Conservation (phyloP, 2,797 vertebrate genomes). For the Silurus aristotelis region DNA sequence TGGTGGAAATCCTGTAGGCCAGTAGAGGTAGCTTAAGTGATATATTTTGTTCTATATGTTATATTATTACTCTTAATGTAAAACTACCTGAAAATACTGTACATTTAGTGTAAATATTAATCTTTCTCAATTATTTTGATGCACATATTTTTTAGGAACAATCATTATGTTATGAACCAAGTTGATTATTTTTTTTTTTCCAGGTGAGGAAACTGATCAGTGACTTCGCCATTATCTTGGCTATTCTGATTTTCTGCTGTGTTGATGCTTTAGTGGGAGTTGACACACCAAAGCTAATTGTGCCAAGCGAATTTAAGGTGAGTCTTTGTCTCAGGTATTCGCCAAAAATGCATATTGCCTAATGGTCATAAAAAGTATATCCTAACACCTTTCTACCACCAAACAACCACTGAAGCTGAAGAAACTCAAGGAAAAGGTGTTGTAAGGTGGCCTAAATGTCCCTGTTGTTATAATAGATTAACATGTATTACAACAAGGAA, state of each 20-base stretch:
- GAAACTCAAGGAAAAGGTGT: not conserved
- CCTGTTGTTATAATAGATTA: not conserved
- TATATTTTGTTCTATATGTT: not conserved
- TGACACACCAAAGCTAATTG: constrained; percentile 94
- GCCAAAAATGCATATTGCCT: not conserved
- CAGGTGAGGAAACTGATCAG: constrained; percentile 97
- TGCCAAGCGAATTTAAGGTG: constrained; percentile 98
- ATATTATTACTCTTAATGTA: not conserved
- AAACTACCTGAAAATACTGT: not conserved
- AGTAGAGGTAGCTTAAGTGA: not conserved
- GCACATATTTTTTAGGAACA: not conserved
- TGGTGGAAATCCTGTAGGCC: not conserved
- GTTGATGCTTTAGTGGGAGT: constrained; percentile 92
- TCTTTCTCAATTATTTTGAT: not conserved
- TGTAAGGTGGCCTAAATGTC: not conserved
- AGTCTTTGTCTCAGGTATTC: constrained; percentile 18
- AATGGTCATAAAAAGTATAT: not conserved
- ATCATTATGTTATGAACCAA: not conserved
- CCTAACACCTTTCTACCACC: not conserved
- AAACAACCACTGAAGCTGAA: not conserved
- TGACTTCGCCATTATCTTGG: constrained; percentile 96
- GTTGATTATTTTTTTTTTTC: not conserved
- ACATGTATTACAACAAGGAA: not conserved
- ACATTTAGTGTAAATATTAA: not conserved
- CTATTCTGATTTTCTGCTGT: constrained; percentile 93